phyloP scores from a whole-genome alignment of 1,140 invertebrate genomes.

The Drosophila lacertosa region DNA sequence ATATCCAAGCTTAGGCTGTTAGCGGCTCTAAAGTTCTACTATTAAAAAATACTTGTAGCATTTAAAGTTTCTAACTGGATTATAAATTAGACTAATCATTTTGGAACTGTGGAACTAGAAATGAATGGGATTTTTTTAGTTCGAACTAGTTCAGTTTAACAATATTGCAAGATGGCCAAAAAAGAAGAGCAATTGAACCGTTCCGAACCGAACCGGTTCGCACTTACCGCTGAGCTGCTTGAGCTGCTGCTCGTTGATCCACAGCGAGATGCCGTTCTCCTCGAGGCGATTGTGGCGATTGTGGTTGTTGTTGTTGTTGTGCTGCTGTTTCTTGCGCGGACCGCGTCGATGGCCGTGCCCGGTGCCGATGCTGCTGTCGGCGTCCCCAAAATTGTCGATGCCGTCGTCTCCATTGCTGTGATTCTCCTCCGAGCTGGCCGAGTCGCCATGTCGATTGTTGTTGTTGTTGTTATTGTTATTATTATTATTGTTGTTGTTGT shows the following conservation, averaged over 20 bases:
- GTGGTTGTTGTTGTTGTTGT: slow-evolving; percentile 10
- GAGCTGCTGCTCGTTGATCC: slow-evolving; percentile 95
- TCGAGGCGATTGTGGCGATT: slow-evolving; percentile 63
- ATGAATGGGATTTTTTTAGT: no score
- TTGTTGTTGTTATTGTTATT: slow-evolving; percentile 46
- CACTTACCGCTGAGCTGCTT: slow-evolving; percentile 93
- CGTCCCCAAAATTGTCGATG: slow-evolving; percentile 51
- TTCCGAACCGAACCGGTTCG: neutral
- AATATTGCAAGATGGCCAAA: no score
- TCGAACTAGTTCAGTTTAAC: no score
- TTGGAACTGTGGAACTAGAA: no score
- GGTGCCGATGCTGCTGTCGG: slow-evolving; percentile 37
- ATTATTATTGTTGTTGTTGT: slow-evolving; percentile 45
- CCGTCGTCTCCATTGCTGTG: slow-evolving; percentile 52
- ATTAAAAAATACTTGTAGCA: no score
- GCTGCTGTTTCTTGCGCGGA: slow-evolving; percentile 55
- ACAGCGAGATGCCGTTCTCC: slow-evolving; percentile 89
- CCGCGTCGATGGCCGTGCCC: slow-evolving; percentile 47
- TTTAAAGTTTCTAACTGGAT: no score
- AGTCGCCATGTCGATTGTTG: slow-evolving; percentile 53
- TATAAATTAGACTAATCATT: no score
- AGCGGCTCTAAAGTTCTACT: no score
- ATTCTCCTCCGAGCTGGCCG: slow-evolving; percentile 62
- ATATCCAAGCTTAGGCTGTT: no score
- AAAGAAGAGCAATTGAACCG: neutral